Base-by-base conservation (phyloP, 1,140 invertebrate species). In the Venturia canescens region DNA sequence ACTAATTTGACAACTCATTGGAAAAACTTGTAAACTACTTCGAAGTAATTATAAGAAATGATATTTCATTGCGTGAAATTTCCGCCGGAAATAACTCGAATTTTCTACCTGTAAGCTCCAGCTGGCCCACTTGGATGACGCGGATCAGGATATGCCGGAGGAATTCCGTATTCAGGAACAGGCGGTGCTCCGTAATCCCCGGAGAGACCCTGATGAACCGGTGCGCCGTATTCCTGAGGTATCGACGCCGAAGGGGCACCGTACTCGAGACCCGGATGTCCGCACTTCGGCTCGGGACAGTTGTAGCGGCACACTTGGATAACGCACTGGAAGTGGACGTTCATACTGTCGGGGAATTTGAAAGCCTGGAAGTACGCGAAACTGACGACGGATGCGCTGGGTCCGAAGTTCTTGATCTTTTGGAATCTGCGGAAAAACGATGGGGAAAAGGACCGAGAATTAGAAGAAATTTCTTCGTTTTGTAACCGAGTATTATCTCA, bases 301-400 rank as follows among this genome's bases (percentile, higher is more conserved):
- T 98, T 97, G 90, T 97, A 97, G 80, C 97, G 94, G 85, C 97
- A 98, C 2, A 98, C 97, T 93, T 98, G 97, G 84, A 98, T 98
- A 1, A 98, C 97, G 88, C 97, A 98, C 90, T 98, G 98, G 95
- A 98, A 98, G 93, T 98, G 97, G 1, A 98, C 97, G 88, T 98
- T 98, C 97, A 98, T 98, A 15, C 97, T 98, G 89, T 98, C 97
- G 0, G 97, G 97, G 95, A 98, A 98, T 91, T 98, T 98, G 92
- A 98, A 98, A 0, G 97, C 97, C 92, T 98, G 97, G 96, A 98
- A 98, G 92, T 98, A 98, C 2, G 98, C 97, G 87, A 98, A 98
- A 70, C 97, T 97, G 1, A 98, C 96, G 0, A 98, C 98, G 0
- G 97, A 98, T 6, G 98, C 98, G 31, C 96, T 97, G 0, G 97